Conservation (phyloP, 2,797 vertebrate species). For the Cryptoblepharus egeriae region DNA sequence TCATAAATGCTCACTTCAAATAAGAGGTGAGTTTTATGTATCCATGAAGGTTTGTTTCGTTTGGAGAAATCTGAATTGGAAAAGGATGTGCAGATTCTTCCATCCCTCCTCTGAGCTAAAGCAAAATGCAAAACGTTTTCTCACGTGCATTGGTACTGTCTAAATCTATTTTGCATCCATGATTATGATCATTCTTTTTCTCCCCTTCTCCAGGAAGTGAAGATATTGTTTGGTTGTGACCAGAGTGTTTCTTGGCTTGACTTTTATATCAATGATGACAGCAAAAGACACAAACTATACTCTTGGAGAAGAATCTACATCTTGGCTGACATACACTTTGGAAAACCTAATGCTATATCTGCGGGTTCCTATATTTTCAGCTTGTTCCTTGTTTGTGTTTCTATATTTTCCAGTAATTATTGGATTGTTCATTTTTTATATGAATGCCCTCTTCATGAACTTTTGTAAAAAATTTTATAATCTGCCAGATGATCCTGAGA, state of each 20-base stretch:
- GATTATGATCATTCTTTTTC: neutral
- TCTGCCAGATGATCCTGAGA: neutral
- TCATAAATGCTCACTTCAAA: too few species aligned
- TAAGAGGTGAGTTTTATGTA: too few species aligned
- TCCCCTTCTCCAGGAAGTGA: neutral
- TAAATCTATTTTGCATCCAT: too few species aligned
- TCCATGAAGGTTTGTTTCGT: too few species aligned
- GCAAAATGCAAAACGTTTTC: too few species aligned
- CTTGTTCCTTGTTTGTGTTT: neutral
- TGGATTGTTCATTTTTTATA: accelerated
- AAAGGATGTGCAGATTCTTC: too few species aligned
- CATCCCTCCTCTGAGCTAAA: too few species aligned
- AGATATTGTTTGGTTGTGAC: neutral
- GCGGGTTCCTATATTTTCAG: neutral
- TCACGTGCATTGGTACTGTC: too few species aligned
- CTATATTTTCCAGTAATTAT: neutral
- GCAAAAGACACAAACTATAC: neutral
- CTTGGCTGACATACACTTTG: neutral
- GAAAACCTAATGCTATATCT: too few species aligned
- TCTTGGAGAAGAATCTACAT: neutral
- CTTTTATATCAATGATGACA: neutral
- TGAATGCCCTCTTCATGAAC: neutral
- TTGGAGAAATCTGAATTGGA: too few species aligned
- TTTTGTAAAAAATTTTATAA: neutral
- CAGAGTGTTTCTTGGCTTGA: neutral